Percentiles rank a stretch among this genome's conserved stretches.
Evolutionary conservation across 2,797 vertebrate species (phyloP).

Genomic region (Lerista edwardsae): DNA sequence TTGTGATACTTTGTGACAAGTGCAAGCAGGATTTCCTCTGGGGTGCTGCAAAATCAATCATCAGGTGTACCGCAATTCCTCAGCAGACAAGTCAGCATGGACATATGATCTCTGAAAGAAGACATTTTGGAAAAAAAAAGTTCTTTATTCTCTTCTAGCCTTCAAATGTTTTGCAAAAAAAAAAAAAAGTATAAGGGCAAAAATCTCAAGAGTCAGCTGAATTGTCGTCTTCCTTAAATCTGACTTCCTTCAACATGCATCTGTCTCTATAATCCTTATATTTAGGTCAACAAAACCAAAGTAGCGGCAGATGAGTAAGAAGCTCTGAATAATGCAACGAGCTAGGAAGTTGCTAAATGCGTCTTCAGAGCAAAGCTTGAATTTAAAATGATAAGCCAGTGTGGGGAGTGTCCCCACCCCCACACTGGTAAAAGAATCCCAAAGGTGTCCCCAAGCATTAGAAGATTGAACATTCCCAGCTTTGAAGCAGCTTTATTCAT

Average conservation of each 20-base stretch:
- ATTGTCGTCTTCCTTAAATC: not conserved
- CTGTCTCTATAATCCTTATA: not conserved
- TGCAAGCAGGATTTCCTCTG: no score
- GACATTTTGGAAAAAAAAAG: no score
- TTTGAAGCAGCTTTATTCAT: no score
- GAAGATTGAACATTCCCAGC: no score
- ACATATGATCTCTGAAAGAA: no score
- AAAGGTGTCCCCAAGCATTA: not conserved
- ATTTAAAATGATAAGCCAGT: no score
- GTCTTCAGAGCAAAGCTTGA: not conserved
- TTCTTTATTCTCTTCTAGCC: not conserved
- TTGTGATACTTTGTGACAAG: no score
- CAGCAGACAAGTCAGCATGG: no score
- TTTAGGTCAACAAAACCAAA: not conserved
- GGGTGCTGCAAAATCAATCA: no score
- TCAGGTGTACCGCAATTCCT: no score
- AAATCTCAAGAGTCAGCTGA: not conserved
- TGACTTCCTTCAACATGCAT: not conserved
- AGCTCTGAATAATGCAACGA: not conserved
- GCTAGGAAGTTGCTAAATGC: not conserved
- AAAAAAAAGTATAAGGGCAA: not conserved
- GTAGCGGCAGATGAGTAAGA: not conserved
- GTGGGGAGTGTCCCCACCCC: no score
- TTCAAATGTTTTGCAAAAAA: not conserved
- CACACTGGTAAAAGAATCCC: not conserved